Percentiles rank a stretch among this genome's conserved stretches.
Conservation (phyloP, 2,797 vertebrate species). For the Rhabdophis nuchalis region DNA sequence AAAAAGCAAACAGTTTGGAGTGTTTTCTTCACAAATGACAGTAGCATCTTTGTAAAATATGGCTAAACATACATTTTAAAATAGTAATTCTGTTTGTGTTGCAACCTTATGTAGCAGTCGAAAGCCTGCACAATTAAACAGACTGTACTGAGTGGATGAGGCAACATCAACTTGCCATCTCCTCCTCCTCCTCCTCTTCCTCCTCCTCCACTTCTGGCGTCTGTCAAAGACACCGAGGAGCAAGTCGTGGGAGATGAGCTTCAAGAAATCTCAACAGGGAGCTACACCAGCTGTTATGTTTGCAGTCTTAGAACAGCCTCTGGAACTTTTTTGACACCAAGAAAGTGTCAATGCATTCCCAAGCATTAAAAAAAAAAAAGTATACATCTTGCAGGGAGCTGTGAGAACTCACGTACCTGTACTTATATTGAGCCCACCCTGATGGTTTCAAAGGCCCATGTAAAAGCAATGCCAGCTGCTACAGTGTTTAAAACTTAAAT, state of each 20-base stretch:
- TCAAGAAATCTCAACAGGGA: neutral
- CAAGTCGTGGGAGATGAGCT: slow-evolving; percentile 26
- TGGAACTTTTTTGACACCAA: slow-evolving; percentile 39
- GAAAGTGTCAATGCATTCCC: slow-evolving; percentile 14
- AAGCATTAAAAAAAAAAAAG: neutral
- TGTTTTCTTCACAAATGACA: slow-evolving; percentile 57
- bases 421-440: neutral
- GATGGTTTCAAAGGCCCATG: neutral
- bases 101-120: slow-evolving; percentile 46
- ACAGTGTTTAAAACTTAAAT: neutral
- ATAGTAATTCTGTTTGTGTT: slow-evolving; percentile 2
- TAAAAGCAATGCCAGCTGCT: neutral
- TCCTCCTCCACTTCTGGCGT: neutral
- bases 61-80: slow-evolving; percentile 46
- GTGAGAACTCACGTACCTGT: neutral
- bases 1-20: slow-evolving; percentile 48
- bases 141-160: neutral
- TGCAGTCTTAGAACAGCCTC: slow-evolving; percentile 45
- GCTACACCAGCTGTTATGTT: slow-evolving; percentile 54
- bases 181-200: neutral
- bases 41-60: slow-evolving; percentile 59
- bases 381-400: neutral
- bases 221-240: slow-evolving; percentile 18
- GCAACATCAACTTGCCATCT: neutral
- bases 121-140: slow-evolving; percentile 52